These are phyloP conservation scores for Drosophila ercepeae DNA, from an alignment of 1,140 invertebrate species.

Conservation along the genomic window DNA sequence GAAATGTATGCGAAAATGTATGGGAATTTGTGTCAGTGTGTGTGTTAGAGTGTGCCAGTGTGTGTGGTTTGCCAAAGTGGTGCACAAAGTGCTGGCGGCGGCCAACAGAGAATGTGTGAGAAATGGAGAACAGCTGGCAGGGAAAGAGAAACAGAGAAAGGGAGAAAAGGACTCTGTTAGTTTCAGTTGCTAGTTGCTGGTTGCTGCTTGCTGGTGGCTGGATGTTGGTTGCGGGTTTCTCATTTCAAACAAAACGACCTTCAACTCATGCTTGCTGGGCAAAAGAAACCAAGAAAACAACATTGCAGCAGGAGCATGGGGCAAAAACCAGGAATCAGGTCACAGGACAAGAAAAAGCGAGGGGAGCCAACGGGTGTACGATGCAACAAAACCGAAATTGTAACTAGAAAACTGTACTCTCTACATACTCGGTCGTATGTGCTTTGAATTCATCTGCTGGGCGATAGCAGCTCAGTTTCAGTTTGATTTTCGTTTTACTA, in stretches of 20 bases:
- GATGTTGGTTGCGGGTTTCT: slow-evolving; percentile 47
- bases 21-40: slow-evolving; percentile 12
- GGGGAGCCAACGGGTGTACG: not conserved
- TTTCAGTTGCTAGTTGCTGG: slow-evolving; percentile 51
- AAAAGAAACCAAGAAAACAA: slow-evolving; percentile 29
- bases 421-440: not conserved
- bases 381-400: slow-evolving; percentile 47
- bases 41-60: slow-evolving; percentile 32
- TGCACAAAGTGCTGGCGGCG: slow-evolving; percentile 71
- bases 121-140: slow-evolving; percentile 17
- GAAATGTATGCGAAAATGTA: slow-evolving; percentile 17
- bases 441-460: slow-evolving; percentile 27
- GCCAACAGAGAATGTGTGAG: slow-evolving; percentile 55
- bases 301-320: slow-evolving; percentile 20
- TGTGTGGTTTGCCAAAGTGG: slow-evolving; percentile 68
- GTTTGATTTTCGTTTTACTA: slow-evolving; percentile 42
- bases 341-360: slow-evolving; percentile 9
- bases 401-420: slow-evolving; percentile 61
- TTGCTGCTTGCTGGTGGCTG: slow-evolving; percentile 38
- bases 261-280: slow-evolving; percentile 52
- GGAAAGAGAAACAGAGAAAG: not conserved
- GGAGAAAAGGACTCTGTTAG: slow-evolving; percentile 50
- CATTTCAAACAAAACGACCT: slow-evolving; percentile 61
- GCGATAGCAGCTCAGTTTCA: slow-evolving; percentile 23
- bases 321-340: slow-evolving; percentile 52